Percentiles rank a stretch among this genome's conserved stretches.
phyloP scores from a whole-genome alignment of 2,888 invertebrate genomes.

The Habroteleia sp. region DNA sequence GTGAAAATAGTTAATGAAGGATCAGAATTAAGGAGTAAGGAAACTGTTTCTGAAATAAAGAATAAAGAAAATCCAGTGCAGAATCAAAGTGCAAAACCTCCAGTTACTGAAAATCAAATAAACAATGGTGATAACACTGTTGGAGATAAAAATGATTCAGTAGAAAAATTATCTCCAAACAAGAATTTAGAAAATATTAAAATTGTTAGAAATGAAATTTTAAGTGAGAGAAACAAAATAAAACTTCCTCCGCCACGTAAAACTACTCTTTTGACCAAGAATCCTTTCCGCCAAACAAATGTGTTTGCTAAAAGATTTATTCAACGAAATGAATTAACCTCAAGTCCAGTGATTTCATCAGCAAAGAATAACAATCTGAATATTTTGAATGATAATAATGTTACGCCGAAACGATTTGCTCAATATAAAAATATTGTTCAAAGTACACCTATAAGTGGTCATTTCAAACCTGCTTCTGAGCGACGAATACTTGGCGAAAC shows the following conservation, averaged over 20 bases:
- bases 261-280: not conserved
- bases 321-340: not conserved
- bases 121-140: too few species aligned
- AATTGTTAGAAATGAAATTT: not conserved
- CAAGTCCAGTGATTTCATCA: not conserved
- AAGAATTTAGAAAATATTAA: not conserved
- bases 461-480: not conserved
- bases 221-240: not conserved
- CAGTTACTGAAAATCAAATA: not conserved
- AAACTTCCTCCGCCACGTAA: not conserved
- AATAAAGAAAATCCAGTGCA: too few species aligned
- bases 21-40: not conserved
- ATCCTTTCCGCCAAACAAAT: slow-evolving; percentile 6
- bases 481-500: not conserved
- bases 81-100: too few species aligned
- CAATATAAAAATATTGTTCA: slow-evolving; percentile 1
- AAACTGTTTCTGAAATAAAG: too few species aligned
- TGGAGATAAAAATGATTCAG: not conserved
- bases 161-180: not conserved
- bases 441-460: not conserved
- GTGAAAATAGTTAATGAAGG: not conserved
- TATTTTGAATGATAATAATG: too few species aligned
- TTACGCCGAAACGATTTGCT: not conserved
- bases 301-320: not conserved
- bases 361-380: not conserved